Evolutionary conservation across 2,888 invertebrate species (phyloP).

Genomic region (Stramonita haemastoma): DNA sequence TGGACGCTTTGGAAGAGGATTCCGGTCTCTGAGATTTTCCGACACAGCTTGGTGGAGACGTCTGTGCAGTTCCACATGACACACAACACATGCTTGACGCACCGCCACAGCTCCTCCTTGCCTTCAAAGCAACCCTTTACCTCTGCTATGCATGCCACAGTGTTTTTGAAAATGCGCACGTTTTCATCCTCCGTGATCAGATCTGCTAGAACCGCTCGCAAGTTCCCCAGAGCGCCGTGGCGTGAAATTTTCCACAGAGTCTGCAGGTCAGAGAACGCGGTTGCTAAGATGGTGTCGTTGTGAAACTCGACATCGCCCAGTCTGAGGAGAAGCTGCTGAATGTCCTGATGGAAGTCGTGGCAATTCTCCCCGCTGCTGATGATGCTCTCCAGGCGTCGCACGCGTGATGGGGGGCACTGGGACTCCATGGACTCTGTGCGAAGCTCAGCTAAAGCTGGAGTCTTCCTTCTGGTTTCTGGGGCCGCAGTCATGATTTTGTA

Average conservation of each 20-base stretch:
- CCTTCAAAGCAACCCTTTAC: conserved; percentile 12
- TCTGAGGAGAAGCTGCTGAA: conserved; percentile 32
- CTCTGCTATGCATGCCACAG: not conserved
- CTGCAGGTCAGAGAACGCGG: conserved; percentile 11
- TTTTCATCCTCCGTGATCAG: conserved; percentile 30
- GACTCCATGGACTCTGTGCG: conserved; percentile 33
- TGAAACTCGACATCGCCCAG: conserved; percentile 24
- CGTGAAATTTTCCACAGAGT: conserved; percentile 35
- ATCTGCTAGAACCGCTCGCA: conserved; percentile 32
- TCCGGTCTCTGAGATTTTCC: conserved; percentile 54
- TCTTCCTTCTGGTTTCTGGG: not conserved
- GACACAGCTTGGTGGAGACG: conserved; percentile 63
- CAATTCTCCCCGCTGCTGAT: conserved; percentile 9
- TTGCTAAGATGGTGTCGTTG: not conserved
- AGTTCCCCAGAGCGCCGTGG: conserved; percentile 27
- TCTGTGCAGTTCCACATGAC: conserved; percentile 71
- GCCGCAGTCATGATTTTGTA: not conserved
- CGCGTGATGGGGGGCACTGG: not conserved
- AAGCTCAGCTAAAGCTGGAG: conserved; percentile 9
- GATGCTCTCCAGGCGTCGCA: conserved; percentile 32
- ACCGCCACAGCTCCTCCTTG: conserved; percentile 27
- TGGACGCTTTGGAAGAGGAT: conserved; percentile 39
- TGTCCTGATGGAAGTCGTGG: conserved; percentile 33
- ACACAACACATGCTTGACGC: conserved; percentile 30
- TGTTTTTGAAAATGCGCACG: conserved; percentile 27